phyloP scores from a whole-genome alignment of 2,888 invertebrate genomes.

The Eupithecia exiguata region DNA sequence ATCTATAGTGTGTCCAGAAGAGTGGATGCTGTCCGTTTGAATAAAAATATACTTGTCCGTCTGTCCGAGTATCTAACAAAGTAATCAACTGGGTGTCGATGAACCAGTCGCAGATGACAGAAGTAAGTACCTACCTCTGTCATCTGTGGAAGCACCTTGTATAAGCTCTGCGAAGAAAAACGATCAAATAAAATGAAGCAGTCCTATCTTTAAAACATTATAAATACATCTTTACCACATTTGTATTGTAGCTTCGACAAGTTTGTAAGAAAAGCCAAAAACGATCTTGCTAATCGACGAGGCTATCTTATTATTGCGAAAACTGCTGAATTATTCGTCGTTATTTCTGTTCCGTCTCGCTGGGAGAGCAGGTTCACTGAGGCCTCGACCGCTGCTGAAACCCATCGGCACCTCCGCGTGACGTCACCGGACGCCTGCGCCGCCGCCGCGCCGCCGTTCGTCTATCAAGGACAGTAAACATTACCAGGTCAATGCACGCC shows the following conservation, averaged over 20 bases:
- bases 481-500: conserved; percentile 79
- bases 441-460: conserved; percentile 51
- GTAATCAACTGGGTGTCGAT: neutral
- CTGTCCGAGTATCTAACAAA: neutral
- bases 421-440: conserved; percentile 66
- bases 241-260: neutral
- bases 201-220: neutral
- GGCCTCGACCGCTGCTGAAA: conserved; percentile 68
- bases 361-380: conserved; percentile 30
- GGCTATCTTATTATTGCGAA: neutral
- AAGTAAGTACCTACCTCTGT: no score
- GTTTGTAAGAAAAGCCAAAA: neutral
- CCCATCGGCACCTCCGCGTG: conserved; percentile 80
- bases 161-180: neutral
- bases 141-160: neutral
- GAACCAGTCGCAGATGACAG: no score
- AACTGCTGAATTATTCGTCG: neutral
- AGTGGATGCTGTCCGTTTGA: neutral
- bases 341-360: neutral
- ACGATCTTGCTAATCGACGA: neutral
- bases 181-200: neutral
- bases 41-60: neutral
- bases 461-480: conserved; percentile 82
- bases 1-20: neutral
- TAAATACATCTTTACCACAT: neutral